These are phyloP conservation scores for Pocota personata DNA, from an alignment of 2,888 invertebrate genomes.

Conservation along the genomic window DNA sequence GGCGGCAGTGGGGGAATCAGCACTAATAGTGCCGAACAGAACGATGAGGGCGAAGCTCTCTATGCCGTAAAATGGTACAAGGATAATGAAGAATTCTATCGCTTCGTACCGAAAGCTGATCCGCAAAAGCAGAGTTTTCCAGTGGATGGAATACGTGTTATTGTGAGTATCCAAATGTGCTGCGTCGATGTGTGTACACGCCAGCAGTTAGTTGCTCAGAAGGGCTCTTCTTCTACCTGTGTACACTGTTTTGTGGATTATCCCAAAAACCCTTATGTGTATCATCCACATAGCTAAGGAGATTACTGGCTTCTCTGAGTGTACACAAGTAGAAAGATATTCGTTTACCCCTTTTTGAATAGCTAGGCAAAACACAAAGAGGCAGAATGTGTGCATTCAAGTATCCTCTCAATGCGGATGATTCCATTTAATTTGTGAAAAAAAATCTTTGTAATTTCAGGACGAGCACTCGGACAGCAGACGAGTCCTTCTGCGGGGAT, in stretches of 20 bases:
- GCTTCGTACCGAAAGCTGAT: slow-evolving; percentile 89
- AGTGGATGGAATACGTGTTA: slow-evolving; percentile 86
- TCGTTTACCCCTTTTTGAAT: slow-evolving; percentile 16
- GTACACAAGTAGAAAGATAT: not conserved
- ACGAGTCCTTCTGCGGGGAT: slow-evolving; percentile 86
- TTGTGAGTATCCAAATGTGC: slow-evolving; percentile 83
- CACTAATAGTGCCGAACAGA: slow-evolving; percentile 74
- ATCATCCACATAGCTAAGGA: slow-evolving; percentile 29
- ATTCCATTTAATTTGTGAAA: slow-evolving; percentile 45
- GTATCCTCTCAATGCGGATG: not conserved
- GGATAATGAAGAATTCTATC: slow-evolving; percentile 92
- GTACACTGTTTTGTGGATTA: slow-evolving; percentile 10
- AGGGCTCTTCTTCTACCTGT: not conserved
- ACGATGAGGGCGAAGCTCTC: slow-evolving; percentile 86
- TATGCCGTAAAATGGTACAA: slow-evolving; percentile 94
- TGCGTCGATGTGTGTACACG: not conserved
- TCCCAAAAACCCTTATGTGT: slow-evolving; percentile 21
- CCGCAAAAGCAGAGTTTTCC: slow-evolving; percentile 89
- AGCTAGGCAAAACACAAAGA: not conserved
- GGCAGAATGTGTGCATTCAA: not conserved
- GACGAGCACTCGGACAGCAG: slow-evolving; percentile 88
- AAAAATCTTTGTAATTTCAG: slow-evolving; percentile 81
- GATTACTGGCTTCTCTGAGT: slow-evolving; percentile 28
- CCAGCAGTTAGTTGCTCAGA: slow-evolving; percentile 17
- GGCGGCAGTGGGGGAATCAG: slow-evolving; percentile 27